Conservation (phyloP, 2,113 vertebrate genomes). For the Marmota flaviventris region DNA sequence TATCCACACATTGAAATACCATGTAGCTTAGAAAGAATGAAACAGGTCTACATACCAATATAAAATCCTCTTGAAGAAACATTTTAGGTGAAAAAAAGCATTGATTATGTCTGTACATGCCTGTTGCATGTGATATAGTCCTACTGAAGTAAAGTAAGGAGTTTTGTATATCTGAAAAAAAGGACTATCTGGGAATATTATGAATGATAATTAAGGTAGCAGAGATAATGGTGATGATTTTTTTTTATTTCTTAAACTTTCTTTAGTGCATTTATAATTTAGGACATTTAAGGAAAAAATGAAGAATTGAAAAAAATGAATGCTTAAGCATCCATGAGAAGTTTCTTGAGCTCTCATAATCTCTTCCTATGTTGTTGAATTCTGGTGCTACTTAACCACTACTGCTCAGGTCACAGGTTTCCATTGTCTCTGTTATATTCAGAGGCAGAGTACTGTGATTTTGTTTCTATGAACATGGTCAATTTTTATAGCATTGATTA, state of each 20-base stretch:
- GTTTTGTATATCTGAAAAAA: not conserved
- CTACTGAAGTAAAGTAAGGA: not conserved
- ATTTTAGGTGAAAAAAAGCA: not conserved
- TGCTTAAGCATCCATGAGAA: not conserved
- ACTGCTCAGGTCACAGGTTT: not conserved
- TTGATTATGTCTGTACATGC: too few relatives aligned
- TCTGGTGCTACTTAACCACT: not conserved
- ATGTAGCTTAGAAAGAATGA: not conserved
- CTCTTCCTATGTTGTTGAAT: not conserved
- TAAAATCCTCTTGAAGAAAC: not conserved
- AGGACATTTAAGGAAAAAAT: slow-evolving; percentile 24
- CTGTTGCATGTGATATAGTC: not conserved
- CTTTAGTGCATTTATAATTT: not conserved
- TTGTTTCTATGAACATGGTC: not conserved
- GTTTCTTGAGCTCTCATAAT: not conserved
- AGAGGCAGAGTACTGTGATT: not conserved
- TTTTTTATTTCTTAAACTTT: slow-evolving; percentile 44
- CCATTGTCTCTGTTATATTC: not conserved
- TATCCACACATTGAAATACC: not conserved
- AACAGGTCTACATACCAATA: not conserved
- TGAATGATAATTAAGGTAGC: not conserved
- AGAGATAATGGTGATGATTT: not conserved
- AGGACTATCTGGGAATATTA: not conserved
- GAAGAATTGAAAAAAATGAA: not conserved
- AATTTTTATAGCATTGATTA: not conserved